Conservation (phyloP, 1,140 invertebrate species). For the Anoplophora glabripennis region DNA sequence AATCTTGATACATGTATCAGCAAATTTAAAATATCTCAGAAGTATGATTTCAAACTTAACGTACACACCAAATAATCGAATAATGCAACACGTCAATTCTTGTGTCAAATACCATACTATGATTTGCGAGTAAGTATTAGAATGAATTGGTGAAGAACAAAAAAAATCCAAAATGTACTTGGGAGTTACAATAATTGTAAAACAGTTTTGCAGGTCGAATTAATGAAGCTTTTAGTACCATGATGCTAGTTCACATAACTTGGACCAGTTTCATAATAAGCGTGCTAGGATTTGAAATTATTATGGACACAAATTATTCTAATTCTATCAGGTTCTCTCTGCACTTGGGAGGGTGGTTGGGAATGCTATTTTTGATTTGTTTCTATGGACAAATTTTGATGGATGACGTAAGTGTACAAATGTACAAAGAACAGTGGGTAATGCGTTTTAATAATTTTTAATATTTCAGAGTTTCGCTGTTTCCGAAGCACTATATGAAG, state of each 20-base stretch:
- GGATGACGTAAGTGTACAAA: constrained; percentile 29
- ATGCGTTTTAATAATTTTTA: constrained; percentile 4
- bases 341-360: constrained; percentile 38
- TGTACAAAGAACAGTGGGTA: background rate
- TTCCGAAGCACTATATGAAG: constrained; percentile 29
- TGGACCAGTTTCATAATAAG: constrained; percentile 39
- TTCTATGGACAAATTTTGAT: constrained; percentile 37
- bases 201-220: constrained; percentile 32
- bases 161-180: background rate
- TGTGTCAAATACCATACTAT: constrained; percentile 33
- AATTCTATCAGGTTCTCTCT: constrained; percentile 37
- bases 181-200: constrained; percentile 2
- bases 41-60: constrained; percentile 9
- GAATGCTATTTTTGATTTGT: constrained; percentile 34
- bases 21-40: constrained; percentile 32
- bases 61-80: constrained; percentile 9
- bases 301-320: constrained; percentile 35
- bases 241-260: constrained; percentile 39
- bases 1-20: constrained; percentile 33
- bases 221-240: constrained; percentile 34
- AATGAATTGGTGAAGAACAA: background rate
- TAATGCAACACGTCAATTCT: constrained; percentile 15
- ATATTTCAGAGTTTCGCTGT: constrained; percentile 36
- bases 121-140: constrained; percentile 32
- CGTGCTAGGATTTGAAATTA: constrained; percentile 37